These are phyloP conservation scores for Spodoptera litura DNA, from an alignment of 1,140 invertebrate genomes.

Conservation along the genomic window DNA sequence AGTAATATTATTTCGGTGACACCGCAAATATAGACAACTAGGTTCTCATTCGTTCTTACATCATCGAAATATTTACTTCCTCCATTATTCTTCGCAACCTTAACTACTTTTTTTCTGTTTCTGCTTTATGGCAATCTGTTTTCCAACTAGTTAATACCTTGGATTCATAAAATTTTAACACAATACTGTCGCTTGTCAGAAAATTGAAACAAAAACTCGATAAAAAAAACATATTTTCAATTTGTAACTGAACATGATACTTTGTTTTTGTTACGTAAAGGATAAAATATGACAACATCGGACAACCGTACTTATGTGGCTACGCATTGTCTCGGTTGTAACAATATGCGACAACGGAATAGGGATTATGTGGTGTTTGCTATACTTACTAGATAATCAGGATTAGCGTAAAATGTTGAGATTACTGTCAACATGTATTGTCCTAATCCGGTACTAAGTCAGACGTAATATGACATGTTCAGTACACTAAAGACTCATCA, in stretches of 20 bases:
- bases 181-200: not conserved
- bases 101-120: too few species aligned
- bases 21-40: too few species aligned
- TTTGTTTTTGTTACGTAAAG: slow-evolving; percentile 6
- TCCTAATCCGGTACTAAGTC: too few species aligned
- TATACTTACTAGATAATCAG: slow-evolving; percentile 7
- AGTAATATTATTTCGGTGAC: too few species aligned
- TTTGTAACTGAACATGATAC: slow-evolving; percentile 13
- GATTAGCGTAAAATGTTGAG: not conserved
- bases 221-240: not conserved
- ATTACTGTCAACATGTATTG: too few species aligned
- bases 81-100: too few species aligned
- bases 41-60: too few species aligned
- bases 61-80: too few species aligned
- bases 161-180: not conserved
- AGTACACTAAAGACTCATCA: not conserved
- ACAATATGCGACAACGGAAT: slow-evolving; percentile 10
- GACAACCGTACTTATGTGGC: slow-evolving; percentile 1
- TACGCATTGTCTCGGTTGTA: not conserved
- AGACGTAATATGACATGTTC: not conserved
- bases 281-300: slow-evolving; percentile 13
- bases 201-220: not conserved
- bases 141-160: too few species aligned
- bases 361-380: not conserved
- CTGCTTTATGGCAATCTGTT: too few species aligned